Percentiles rank a stretch among this genome's conserved stretches.
phyloP scores from a whole-genome alignment of 2,888 invertebrate species.

The Tenthredo livida region DNA sequence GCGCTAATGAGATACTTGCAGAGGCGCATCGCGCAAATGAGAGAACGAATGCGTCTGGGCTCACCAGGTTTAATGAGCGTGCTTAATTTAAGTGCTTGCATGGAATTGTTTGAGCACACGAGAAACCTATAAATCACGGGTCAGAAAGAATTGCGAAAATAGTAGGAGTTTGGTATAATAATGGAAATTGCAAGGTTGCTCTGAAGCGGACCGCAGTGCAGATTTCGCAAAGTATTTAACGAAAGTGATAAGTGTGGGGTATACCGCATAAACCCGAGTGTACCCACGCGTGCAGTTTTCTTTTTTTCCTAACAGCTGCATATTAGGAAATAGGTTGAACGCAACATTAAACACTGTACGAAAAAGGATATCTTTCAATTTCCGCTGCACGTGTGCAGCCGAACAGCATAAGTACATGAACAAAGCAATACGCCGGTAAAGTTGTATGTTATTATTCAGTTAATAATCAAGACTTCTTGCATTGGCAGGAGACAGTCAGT shows the following conservation, averaged over 20 bases:
- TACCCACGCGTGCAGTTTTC: constrained; percentile 8
- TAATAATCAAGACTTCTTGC: constrained; percentile 75
- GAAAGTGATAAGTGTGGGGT: constrained; percentile 12
- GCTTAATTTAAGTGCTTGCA: constrained; percentile 60
- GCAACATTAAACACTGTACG: constrained; percentile 12
- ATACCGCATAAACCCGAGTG: background rate
- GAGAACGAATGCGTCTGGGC: constrained; percentile 60
- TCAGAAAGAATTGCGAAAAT: constrained; percentile 27
- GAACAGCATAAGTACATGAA: background rate
- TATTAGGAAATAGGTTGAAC: constrained; percentile 31
- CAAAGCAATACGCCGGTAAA: constrained; percentile 45
- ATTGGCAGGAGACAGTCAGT: constrained; percentile 60
- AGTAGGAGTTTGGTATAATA: constrained; percentile 7
- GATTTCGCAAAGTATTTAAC: constrained; percentile 17
- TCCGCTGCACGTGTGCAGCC: background rate
- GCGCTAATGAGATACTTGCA: constrained; percentile 67
- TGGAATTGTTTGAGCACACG: constrained; percentile 56
- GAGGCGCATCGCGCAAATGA: constrained; percentile 63
- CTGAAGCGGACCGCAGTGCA: background rate
- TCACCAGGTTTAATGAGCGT: constrained; percentile 64
- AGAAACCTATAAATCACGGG: constrained; percentile 46
- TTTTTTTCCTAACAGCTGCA: background rate
- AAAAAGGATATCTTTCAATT: constrained; percentile 27
- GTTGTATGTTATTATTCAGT: constrained; percentile 72
- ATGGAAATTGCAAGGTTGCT: constrained; percentile 22